Evolutionary conservation across 1,140 invertebrate species (phyloP), one percentile per base, ranked within the genome.

Genomic region (Cardiocondyla obscurior): DNA sequence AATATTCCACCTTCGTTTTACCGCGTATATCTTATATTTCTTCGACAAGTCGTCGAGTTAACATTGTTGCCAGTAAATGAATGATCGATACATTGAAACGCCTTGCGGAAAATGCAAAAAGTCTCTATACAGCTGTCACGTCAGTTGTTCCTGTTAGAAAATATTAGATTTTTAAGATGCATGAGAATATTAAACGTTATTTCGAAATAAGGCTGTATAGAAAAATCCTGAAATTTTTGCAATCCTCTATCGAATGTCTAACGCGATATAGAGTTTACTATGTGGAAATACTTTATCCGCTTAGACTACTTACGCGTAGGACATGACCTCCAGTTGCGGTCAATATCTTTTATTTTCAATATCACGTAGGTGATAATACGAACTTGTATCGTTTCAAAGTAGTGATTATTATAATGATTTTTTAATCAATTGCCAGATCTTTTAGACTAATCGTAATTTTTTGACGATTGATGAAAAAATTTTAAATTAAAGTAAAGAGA

Each of bases 11-110:
- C 65, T 65, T 10, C 33, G n/a, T 67, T 39, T 77, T 22, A 36
- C 58, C 30, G 55, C 44, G 44, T 67, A 30, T 55, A 79, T 69
- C 22, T 22, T 55, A 79, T 51, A 79, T 51, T 79, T 84, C 84
- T 19, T 25, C 12, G 49, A 42, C 3, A 36, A 25, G 22, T 77
- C 64, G 51, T 49, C 44, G 16, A 69, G 72, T 79, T 83, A 67
- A 53, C 42, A 73, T 39, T 77, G 51, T 72, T 53, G 25, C 60
- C 16, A 39, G 60, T 65, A 70, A 84, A 36, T 74, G n/a, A 55
- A 36, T 49, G 70, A 84, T 87, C 86, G 70, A 87, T 87, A 86
- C 12, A 39, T 53, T 33, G 44, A 51, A 84, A 65, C 73, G 12
- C 69, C 55, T 86, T 84, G 74, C 86, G 30, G 25, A 44, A 73